phyloP scores from a whole-genome alignment of 2,113 vertebrate species.

The Rallus limicola region DNA sequence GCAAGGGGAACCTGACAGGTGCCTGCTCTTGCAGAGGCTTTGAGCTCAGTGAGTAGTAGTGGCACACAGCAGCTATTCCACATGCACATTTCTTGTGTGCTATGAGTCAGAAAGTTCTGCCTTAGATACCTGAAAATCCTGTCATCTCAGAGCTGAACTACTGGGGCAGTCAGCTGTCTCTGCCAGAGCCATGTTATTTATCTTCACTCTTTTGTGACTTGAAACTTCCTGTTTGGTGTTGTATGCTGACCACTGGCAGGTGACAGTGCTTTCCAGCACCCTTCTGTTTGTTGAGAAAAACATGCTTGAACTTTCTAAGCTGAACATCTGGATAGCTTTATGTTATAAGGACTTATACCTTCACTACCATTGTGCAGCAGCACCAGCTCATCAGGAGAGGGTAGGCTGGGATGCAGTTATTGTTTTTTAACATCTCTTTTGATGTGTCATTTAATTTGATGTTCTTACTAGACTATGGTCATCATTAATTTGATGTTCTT shows the following conservation, averaged over 20 bases:
- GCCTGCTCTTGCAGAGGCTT: not conserved
- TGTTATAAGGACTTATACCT: not conserved
- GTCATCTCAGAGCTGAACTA: not conserved
- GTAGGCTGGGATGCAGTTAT: not conserved
- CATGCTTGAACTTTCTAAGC: not conserved
- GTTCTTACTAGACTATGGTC: not conserved
- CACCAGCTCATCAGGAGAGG: not conserved
- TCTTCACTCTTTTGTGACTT: not conserved
- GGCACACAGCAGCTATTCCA: not conserved
- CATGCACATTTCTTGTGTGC: not conserved
- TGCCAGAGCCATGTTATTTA: not conserved
- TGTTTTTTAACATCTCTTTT: not conserved
- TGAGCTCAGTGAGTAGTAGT: not conserved
- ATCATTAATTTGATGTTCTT: not conserved
- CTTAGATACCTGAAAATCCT: not conserved
- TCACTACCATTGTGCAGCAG: not conserved
- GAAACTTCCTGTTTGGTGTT: not conserved
- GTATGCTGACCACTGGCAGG: not conserved
- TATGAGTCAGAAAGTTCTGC: not conserved
- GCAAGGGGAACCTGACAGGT: not conserved
- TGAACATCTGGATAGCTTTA: not conserved
- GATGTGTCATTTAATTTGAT: not conserved
- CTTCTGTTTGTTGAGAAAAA: not conserved
- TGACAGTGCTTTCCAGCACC: not conserved
- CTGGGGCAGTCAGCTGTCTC: not conserved